phyloP scores from a whole-genome alignment of 2,888 invertebrate species.

The Zaprionus obscuricornis region DNA sequence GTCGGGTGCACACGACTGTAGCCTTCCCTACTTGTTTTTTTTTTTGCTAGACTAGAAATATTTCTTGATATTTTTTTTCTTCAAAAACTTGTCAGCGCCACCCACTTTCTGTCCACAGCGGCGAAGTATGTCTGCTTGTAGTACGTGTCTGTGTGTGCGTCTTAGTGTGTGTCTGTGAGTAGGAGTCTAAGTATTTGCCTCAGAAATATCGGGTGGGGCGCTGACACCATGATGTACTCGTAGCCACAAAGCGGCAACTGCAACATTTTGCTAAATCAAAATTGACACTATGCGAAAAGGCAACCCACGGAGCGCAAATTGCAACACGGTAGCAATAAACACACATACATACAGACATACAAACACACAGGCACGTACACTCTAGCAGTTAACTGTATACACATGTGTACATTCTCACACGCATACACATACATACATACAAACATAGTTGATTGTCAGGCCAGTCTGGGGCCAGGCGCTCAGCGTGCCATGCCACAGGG shows the following conservation, averaged over 20 bases:
- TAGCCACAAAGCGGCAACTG: constrained; percentile 39
- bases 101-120: constrained; percentile 62
- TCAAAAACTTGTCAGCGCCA: constrained; percentile 68
- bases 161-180: constrained; percentile 16
- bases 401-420: no score
- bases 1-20: no score
- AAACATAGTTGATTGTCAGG: constrained; percentile 45
- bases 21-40: constrained; percentile 65
- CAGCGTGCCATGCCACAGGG: constrained; percentile 68
- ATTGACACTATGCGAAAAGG: constrained; percentile 75
- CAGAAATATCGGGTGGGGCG: constrained; percentile 60
- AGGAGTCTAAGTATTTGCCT: constrained; percentile 36
- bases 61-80: constrained; percentile 41
- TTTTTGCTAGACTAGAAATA: constrained; percentile 41
- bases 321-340: constrained; percentile 64
- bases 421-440: constrained; percentile 12
- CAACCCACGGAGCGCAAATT: constrained; percentile 64
- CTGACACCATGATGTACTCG: constrained; percentile 50
- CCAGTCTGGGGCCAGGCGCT: constrained; percentile 70
- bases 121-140: constrained; percentile 3
- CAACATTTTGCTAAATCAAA: constrained; percentile 73
- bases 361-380: background rate
- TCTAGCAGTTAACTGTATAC: no score
- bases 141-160: constrained; percentile 19
- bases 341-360: constrained; percentile 11